These are phyloP conservation scores for Drosophila rubida DNA, from an alignment of 2,888 invertebrate genomes.

Conservation along the genomic window DNA sequence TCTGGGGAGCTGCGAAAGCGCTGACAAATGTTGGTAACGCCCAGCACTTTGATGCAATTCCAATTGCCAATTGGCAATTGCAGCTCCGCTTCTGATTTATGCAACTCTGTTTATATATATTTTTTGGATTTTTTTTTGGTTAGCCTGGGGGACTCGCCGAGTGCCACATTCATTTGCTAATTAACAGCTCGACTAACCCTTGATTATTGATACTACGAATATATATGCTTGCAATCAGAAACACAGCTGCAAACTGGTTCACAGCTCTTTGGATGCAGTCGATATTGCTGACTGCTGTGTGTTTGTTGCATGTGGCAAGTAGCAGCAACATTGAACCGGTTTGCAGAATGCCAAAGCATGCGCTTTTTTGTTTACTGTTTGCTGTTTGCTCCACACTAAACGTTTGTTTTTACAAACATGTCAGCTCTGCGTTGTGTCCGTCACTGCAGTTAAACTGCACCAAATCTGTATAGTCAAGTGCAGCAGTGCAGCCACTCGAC, in stretches of 20 bases:
- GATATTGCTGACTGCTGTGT: constrained; percentile 27
- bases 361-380: constrained; percentile 29
- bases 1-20: constrained; percentile 22
- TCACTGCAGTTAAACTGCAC: constrained; percentile 17
- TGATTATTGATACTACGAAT: constrained; percentile 66
- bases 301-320: constrained; percentile 17
- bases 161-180: constrained; percentile 52
- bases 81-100: constrained; percentile 22
- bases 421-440: constrained; percentile 16
- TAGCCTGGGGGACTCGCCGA: constrained; percentile 18
- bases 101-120: constrained; percentile 27
- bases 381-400: constrained; percentile 66
- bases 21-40: constrained; percentile 73
- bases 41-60: constrained; percentile 40
- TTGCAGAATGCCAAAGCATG: constrained; percentile 25
- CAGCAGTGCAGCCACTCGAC: not conserved
- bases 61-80: constrained; percentile 36
- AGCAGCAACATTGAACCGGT: constrained; percentile 56
- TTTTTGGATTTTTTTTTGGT: constrained; percentile 17
- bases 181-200: constrained; percentile 73
- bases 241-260: constrained; percentile 76
- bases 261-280: constrained; percentile 13
- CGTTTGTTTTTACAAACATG: constrained; percentile 52
- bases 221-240: not conserved
- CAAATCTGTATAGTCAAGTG: constrained; percentile 15